Conservation (phyloP, 2,797 vertebrate genomes). For the Etheostoma nigrum region DNA sequence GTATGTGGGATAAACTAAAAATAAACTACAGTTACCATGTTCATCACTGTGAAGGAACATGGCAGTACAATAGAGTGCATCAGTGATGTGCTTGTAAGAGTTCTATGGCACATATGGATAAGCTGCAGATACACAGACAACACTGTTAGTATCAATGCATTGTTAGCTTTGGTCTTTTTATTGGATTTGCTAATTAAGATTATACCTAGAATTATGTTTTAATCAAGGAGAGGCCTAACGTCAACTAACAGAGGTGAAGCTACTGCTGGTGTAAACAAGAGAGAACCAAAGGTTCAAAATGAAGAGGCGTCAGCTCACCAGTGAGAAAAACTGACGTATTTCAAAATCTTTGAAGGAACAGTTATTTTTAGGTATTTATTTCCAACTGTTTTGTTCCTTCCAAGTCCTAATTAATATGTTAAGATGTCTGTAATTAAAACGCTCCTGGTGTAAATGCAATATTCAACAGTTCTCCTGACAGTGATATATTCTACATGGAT, state of each 20-base stretch:
- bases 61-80: too few species aligned
- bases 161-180: background rate
- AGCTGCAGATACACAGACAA: background rate
- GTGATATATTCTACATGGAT: constrained; percentile 89
- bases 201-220: background rate
- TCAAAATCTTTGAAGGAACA: constrained; percentile 18
- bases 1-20: too few species aligned
- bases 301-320: constrained; percentile 2
- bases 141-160: background rate
- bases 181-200: background rate
- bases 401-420: constrained; percentile 79
- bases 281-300: background rate
- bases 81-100: background rate
- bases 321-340: background rate
- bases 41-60: too few species aligned
- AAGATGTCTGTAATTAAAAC: constrained; percentile 84
- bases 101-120: background rate
- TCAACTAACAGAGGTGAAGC: background rate
- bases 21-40: too few species aligned
- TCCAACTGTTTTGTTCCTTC: constrained; percentile 42
- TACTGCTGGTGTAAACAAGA: background rate
- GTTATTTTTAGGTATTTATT: constrained; percentile 42
- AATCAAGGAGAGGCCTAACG: background rate
- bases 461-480: constrained; percentile 87
- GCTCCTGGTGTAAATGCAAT: constrained; percentile 86